Evolutionary conservation across 2,113 vertebrate genomes (phyloP).

Genomic region (Zosterops lateralis): DNA sequence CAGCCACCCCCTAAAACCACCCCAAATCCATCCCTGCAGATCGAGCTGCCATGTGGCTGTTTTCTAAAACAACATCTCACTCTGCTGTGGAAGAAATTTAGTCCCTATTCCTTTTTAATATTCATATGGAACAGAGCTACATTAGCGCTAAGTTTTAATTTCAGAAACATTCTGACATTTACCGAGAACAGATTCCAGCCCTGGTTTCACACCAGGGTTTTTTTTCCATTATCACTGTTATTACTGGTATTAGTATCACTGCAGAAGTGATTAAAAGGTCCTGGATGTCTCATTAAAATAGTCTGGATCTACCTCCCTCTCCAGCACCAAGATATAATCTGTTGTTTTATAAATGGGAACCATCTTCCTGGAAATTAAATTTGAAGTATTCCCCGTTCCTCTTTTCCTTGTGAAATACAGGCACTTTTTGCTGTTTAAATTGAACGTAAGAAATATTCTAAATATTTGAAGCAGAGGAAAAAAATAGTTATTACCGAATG

Average conservation of each 20-base stretch:
- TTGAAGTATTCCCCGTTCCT: not conserved
- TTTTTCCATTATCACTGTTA: conserved; percentile 10
- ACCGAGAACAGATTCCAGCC: not conserved
- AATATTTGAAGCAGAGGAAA: not conserved
- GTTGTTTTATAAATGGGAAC: conserved; percentile 1
- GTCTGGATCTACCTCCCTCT: not conserved
- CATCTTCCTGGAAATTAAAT: not conserved
- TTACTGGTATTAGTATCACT: conserved; percentile 15
- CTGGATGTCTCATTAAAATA: conserved; percentile 8
- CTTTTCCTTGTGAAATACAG: not conserved
- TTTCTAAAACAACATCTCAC: conserved; percentile 34
- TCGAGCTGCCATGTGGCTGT: not conserved
- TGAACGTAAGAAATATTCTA: not conserved
- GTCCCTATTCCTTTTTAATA: conserved; percentile 32
- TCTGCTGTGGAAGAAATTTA: not conserved
- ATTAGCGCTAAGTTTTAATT: conserved; percentile 49
- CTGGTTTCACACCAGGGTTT: conserved; percentile 1
- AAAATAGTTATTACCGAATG: not conserved
- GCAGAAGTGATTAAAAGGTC: conserved; percentile 41
- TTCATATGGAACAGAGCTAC: not conserved
- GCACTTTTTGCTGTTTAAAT: not conserved
- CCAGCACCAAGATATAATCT: not conserved
- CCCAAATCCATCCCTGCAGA: not conserved
- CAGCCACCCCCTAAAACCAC: not conserved
- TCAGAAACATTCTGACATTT: conserved; percentile 41